These are phyloP conservation scores for Lateolabrax maculatus DNA, from an alignment of 2,797 vertebrate species.

Conservation along the genomic window DNA sequence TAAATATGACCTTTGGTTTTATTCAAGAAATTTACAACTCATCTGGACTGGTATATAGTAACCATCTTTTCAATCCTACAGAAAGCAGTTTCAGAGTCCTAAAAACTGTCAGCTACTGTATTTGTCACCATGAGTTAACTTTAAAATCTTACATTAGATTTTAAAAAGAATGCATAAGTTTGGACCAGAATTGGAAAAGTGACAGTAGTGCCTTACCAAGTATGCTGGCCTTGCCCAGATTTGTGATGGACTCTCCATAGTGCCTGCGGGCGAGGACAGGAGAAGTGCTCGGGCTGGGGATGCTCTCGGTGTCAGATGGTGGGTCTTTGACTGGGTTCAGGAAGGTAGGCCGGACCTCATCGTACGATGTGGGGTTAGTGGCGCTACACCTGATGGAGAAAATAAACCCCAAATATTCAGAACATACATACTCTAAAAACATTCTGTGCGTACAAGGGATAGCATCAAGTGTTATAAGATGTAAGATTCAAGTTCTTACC, in stretches of 20 bases:
- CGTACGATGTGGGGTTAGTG: slow-evolving; percentile 90
- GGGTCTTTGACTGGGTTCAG: slow-evolving; percentile 93
- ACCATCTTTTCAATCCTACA: background rate
- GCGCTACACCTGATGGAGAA: slow-evolving; percentile 88
- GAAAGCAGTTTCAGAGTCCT: background rate
- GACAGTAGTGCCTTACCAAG: slow-evolving; percentile 82
- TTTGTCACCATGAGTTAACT: background rate
- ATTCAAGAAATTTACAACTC: background rate
- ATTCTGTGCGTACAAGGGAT: background rate
- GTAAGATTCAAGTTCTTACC: slow-evolving; percentile 78
- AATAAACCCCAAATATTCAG: background rate
- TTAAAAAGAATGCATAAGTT: background rate
- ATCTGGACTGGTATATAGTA: background rate
- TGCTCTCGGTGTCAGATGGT: slow-evolving; percentile 89
- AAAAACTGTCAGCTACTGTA: background rate
- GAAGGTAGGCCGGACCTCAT: slow-evolving; percentile 92
- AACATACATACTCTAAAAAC: background rate
- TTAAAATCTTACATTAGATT: background rate
- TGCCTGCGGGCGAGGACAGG: slow-evolving; percentile 91
- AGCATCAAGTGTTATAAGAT: background rate
- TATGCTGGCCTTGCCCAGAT: slow-evolving; percentile 97
- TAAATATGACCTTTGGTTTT: background rate
- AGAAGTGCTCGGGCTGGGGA: slow-evolving; percentile 94
- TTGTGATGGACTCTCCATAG: slow-evolving; percentile 98
- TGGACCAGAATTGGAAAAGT: background rate